A percentile compares a stretch with the other conserved stretches of the same genome.
phyloP scores from a whole-genome alignment of 30 jellyfish, hydroid and myxozoan species.

The Calvadosia cruxmelitensis region DNA sequence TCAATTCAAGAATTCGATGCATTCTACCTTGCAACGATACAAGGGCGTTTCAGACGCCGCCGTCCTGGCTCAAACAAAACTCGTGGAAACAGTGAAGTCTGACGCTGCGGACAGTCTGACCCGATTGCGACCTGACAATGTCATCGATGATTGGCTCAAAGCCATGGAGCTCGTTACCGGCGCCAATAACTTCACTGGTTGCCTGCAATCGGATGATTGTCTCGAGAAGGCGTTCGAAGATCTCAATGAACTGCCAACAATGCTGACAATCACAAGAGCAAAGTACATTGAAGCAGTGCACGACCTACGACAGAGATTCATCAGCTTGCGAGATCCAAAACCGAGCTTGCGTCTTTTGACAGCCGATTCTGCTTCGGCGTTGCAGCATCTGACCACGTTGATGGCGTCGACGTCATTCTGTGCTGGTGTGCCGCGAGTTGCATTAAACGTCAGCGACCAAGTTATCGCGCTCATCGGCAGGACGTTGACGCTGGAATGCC shows the following conservation, averaged over 20 bases:
- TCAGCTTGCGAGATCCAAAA: background rate
- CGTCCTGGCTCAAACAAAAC: constrained; percentile 1
- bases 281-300: background rate
- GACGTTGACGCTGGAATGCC: constrained; percentile 6
- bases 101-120: background rate
- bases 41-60: background rate
- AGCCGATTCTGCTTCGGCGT: background rate
- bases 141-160: constrained; percentile 7
- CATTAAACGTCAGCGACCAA: background rate
- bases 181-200: constrained; percentile 27
- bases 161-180: constrained; percentile 42
- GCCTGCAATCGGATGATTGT: constrained; percentile 44
- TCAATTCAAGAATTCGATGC: background rate
- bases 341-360: background rate
- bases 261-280: background rate
- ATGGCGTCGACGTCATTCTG: constrained; percentile 16
- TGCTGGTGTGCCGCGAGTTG: constrained; percentile 24
- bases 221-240: constrained; percentile 15
- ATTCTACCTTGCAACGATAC: background rate
- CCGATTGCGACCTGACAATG: background rate
- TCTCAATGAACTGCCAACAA: constrained; percentile 28
- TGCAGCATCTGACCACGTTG: background rate
- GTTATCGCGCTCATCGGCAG: constrained; percentile 5
- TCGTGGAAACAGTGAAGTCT: constrained; percentile 4
- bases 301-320: background rate